Evolutionary conservation across 2,888 invertebrate species (phyloP).

Genomic region (Sesamia inferens): DNA sequence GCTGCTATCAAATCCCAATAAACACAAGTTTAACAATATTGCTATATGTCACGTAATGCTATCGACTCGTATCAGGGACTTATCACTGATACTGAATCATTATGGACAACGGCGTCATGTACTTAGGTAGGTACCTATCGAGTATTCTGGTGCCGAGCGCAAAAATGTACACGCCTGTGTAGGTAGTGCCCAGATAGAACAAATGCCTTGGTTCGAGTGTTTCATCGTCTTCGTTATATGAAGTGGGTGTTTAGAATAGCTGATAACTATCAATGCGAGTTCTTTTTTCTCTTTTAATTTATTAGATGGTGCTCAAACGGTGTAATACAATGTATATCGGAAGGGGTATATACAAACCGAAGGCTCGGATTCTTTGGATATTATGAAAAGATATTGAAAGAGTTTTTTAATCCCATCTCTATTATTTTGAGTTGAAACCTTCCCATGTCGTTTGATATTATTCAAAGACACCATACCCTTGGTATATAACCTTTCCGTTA

Average conservation of each 20-base stretch:
- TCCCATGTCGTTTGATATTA: too few relatives aligned
- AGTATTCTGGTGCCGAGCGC: slow-evolving; percentile 53
- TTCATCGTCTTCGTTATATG: neutral
- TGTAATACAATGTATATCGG: too few relatives aligned
- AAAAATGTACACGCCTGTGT: slow-evolving; percentile 24
- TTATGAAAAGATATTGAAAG: too few relatives aligned
- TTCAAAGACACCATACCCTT: too few relatives aligned
- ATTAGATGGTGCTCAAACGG: neutral
- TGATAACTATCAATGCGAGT: neutral
- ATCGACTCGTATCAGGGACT: slow-evolving; percentile 34
- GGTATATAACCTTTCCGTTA: too few relatives aligned
- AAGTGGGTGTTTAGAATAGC: neutral
- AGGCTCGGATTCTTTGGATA: too few relatives aligned
- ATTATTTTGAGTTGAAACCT: too few relatives aligned
- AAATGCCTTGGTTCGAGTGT: neutral
- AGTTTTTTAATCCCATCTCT: too few relatives aligned
- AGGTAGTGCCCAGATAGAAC: slow-evolving; percentile 1
- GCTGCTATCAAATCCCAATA: slow-evolving; percentile 35
- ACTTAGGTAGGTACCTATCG: slow-evolving; percentile 22
- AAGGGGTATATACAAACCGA: too few relatives aligned
- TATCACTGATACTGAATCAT: slow-evolving; percentile 47
- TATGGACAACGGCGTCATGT: slow-evolving; percentile 26
- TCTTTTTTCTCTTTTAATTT: neutral
- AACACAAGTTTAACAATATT: slow-evolving; percentile 28
- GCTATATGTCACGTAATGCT: slow-evolving; percentile 32